A percentile compares a stretch with the other conserved stretches of the same genome.
phyloP scores from a whole-genome alignment of 1,140 invertebrate species.

The Drosophila ironensis region DNA sequence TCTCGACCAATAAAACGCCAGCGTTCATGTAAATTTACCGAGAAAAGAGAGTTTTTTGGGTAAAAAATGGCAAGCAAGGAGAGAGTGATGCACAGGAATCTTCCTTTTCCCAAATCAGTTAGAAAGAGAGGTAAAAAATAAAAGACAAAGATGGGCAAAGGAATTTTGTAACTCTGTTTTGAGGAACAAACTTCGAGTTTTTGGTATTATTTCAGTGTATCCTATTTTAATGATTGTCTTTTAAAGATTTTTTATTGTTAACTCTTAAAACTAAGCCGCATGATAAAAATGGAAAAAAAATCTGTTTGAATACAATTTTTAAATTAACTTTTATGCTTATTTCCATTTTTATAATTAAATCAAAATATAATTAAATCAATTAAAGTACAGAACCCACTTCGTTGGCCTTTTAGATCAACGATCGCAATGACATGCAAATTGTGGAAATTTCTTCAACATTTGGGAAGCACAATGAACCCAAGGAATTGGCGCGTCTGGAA shows the following conservation, averaged over 20 bases:
- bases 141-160: constrained; percentile 18
- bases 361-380: constrained; percentile 23
- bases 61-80: constrained; percentile 58
- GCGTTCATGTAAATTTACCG: constrained; percentile 72
- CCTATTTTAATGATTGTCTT: background rate
- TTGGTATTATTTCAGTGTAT: no score
- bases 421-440: constrained; percentile 47
- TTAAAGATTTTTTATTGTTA: no score
- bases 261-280: no score
- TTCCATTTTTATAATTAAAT: constrained; percentile 39
- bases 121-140: constrained; percentile 5
- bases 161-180: constrained; percentile 32
- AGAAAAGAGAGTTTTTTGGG: constrained; percentile 71
- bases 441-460: constrained; percentile 6
- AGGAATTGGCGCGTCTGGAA: constrained; percentile 33
- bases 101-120: constrained; percentile 5
- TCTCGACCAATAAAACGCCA: constrained; percentile 74
- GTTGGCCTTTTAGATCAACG: background rate
- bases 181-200: background rate
- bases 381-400: constrained; percentile 35
- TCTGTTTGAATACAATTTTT: background rate
- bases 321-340: constrained; percentile 3
- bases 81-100: constrained; percentile 58
- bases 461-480: constrained; percentile 5
- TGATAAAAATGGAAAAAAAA: background rate